Evolutionary conservation across 2,113 vertebrate genomes (phyloP).

Genomic region (Prionailurus bengalensis): DNA sequence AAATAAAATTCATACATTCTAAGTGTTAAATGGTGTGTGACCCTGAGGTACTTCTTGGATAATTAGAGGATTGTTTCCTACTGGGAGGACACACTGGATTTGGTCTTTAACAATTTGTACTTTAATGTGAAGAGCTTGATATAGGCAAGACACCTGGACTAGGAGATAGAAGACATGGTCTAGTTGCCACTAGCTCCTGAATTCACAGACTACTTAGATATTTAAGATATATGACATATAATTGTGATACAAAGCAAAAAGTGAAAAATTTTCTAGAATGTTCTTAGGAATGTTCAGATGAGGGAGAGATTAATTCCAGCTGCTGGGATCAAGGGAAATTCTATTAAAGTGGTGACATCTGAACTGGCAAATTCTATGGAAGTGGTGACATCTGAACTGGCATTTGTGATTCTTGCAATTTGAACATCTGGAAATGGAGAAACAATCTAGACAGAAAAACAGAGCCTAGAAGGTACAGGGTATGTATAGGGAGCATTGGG

Average conservation of each 20-base stretch:
- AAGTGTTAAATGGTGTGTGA: not conserved
- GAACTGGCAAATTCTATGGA: not conserved
- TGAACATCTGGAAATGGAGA: not conserved
- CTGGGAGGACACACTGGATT: not conserved
- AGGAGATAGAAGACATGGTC: not conserved
- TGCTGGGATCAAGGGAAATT: not conserved
- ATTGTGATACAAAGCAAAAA: not conserved
- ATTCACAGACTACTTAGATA: not conserved
- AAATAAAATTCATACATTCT: not conserved
- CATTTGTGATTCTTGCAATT: slow-evolving; percentile 11
- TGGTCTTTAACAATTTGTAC: not conserved
- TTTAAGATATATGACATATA: not conserved
- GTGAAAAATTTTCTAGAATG: not conserved
- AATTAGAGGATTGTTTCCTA: slow-evolving; percentile 21
- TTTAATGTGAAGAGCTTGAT: not conserved
- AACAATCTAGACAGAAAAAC: not conserved
- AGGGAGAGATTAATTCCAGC: not conserved
- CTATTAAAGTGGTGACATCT: not conserved
- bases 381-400: not conserved
- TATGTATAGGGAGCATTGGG: not conserved
- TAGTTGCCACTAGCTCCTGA: not conserved
- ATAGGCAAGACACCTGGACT: not conserved
- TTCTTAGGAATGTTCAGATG: slow-evolving; percentile 1
- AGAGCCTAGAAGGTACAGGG: not conserved
- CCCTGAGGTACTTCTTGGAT: not conserved